Percentiles rank a stretch among this genome's conserved stretches.
phyloP scores from a whole-genome alignment of 1,140 invertebrate species.

The Archegozetes longisetosus region DNA sequence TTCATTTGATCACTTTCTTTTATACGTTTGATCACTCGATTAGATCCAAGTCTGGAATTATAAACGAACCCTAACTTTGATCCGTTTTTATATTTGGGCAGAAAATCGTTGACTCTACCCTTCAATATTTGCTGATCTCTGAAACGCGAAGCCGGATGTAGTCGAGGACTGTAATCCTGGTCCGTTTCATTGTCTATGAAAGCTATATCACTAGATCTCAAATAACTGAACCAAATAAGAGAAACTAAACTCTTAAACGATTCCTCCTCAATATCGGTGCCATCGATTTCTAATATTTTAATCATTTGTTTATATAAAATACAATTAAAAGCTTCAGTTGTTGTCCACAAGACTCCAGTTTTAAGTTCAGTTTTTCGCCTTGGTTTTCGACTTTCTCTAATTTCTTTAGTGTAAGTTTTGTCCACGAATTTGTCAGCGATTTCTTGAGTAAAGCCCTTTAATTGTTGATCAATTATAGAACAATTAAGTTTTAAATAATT shows the following conservation, averaged over 20 bases:
- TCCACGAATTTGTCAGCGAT: not conserved
- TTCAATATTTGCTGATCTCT: constrained; percentile 1
- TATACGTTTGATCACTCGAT: not conserved
- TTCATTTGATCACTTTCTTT: too few species aligned
- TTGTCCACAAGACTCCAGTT: not conserved
- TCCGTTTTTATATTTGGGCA: not conserved
- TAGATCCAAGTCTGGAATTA: not conserved
- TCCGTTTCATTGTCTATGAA: not conserved
- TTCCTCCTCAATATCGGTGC: not conserved
- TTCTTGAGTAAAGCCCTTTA: not conserved
- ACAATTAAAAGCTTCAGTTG: constrained; percentile 2
- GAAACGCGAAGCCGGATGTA: constrained; percentile 1
- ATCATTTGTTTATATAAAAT: not conserved
- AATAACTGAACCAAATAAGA: constrained; percentile 8
- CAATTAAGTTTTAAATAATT: too few species aligned
- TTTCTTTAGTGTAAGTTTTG: not conserved
- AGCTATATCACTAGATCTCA: not conserved
- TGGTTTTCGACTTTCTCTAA: not conserved
- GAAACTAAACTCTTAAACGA: not conserved
- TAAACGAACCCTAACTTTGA: not conserved
- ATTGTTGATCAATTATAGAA: not conserved
- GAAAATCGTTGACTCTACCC: not conserved
- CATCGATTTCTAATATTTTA: not conserved
- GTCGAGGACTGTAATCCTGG: not conserved
- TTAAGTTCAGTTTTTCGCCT: not conserved